Percentiles rank a stretch among this genome's conserved stretches.
phyloP scores from a whole-genome alignment of 2,797 vertebrate species.

The Nannoperca australis region DNA sequence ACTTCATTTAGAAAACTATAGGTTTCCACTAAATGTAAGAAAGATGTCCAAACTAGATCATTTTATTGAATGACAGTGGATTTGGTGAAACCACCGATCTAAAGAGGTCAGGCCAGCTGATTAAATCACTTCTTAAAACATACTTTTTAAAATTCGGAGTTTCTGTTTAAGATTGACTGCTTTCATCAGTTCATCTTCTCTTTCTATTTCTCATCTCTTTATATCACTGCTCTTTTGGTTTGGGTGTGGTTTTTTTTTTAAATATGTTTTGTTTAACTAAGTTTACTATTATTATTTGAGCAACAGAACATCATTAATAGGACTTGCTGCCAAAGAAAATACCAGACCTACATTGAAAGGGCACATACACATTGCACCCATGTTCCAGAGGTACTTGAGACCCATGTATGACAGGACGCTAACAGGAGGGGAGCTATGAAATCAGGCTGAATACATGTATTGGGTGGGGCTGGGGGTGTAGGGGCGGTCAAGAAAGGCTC shows the following conservation, averaged over 20 bases:
- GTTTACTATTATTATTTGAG: constrained; percentile 13
- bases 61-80: neutral
- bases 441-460: constrained; percentile 81
- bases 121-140: neutral
- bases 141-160: neutral
- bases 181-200: neutral
- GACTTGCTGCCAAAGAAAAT: constrained; percentile 48
- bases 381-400: constrained; percentile 70
- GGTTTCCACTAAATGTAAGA: neutral
- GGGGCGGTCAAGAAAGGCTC: constrained; percentile 74
- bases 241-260: neutral
- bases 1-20: neutral
- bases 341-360: constrained; percentile 33
- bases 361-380: constrained; percentile 57
- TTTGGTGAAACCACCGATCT: neutral
- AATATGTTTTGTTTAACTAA: neutral
- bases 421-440: constrained; percentile 77
- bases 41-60: neutral
- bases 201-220: neutral
- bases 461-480: constrained; percentile 58
- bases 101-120: neutral
- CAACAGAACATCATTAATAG: constrained; percentile 28
- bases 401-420: constrained; percentile 77
- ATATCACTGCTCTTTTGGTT: neutral
- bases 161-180: neutral